Conservation (phyloP, 2,888 invertebrate species). For the Synanthedon formicaeformis region DNA sequence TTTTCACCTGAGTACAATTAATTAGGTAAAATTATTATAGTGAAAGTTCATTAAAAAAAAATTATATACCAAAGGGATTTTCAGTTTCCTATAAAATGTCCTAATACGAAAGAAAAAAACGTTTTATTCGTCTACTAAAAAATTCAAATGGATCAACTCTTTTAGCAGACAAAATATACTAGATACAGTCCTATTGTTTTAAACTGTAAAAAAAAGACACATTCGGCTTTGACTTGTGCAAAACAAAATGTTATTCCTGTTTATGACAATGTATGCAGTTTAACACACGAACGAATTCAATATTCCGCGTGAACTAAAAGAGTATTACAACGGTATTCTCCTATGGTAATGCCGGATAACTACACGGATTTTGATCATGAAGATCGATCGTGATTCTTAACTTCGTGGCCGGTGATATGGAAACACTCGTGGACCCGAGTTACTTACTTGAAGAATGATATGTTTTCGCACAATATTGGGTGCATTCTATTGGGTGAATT, state of each 20-base stretch:
- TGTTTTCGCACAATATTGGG: constrained; percentile 23
- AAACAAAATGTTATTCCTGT: background rate
- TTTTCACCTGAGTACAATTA: too few species aligned
- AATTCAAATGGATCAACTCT: too few species aligned
- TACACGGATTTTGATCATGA: constrained; percentile 60
- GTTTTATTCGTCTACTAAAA: too few species aligned
- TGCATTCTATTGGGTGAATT: too few species aligned
- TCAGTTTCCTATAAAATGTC: too few species aligned
- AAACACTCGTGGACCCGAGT: constrained; percentile 32
- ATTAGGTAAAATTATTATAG: too few species aligned
- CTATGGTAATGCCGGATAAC: constrained; percentile 53
- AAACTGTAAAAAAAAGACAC: background rate
- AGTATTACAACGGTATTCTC: constrained; percentile 50
- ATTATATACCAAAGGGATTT: too few species aligned
- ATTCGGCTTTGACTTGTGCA: background rate
- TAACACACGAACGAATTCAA: constrained; percentile 47
- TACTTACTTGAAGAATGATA: constrained; percentile 36
- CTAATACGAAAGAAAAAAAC: too few species aligned
- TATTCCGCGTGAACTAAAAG: constrained; percentile 58
- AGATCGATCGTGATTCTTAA: constrained; percentile 53
- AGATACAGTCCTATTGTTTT: background rate
- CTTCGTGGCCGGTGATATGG: constrained; percentile 45
- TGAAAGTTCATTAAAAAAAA: too few species aligned
- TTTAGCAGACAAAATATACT: too few species aligned
- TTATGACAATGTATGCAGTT: constrained; percentile 40